phyloP scores from a whole-genome alignment of 2,888 invertebrate genomes.

The Embidobia sp. region DNA sequence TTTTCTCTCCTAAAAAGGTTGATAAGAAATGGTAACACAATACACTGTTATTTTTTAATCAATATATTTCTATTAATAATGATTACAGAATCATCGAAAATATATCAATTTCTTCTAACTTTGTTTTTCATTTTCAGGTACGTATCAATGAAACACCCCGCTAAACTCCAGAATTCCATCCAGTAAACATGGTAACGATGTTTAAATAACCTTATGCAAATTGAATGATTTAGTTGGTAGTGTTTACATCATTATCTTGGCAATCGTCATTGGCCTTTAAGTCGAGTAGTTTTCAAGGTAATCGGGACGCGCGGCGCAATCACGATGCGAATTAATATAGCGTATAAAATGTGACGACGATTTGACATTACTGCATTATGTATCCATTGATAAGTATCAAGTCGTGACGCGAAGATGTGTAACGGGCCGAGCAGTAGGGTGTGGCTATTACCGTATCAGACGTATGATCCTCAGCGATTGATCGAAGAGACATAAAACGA shows the following conservation, averaged over 20 bases:
- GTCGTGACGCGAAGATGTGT: constrained; percentile 64
- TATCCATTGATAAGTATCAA: constrained; percentile 58
- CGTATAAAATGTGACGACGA: constrained; percentile 60
- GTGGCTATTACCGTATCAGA: constrained; percentile 68
- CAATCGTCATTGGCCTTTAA: constrained; percentile 40
- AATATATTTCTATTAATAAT: too few species aligned
- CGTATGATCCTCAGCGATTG: constrained; percentile 67
- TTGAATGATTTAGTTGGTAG: constrained; percentile 35
- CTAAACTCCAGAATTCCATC: too few species aligned
- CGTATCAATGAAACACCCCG: too few species aligned
- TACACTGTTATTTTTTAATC: too few species aligned
- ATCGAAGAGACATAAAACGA: constrained; percentile 71
- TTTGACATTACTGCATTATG: constrained; percentile 51
- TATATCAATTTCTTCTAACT: too few species aligned
- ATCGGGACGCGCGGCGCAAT: constrained; percentile 31
- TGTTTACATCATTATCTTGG: constrained; percentile 46
- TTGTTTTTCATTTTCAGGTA: too few species aligned
- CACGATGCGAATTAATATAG: constrained; percentile 53
- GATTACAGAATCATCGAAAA: too few species aligned
- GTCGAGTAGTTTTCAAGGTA: constrained; percentile 50
- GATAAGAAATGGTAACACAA: too few species aligned
- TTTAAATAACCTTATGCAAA: constrained; percentile 32
- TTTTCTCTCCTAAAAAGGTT: too few species aligned
- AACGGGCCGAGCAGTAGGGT: constrained; percentile 64
- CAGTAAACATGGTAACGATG: constrained; percentile 6